phyloP scores from a whole-genome alignment of 2,797 vertebrate species.

The Syndactyla subalaris region DNA sequence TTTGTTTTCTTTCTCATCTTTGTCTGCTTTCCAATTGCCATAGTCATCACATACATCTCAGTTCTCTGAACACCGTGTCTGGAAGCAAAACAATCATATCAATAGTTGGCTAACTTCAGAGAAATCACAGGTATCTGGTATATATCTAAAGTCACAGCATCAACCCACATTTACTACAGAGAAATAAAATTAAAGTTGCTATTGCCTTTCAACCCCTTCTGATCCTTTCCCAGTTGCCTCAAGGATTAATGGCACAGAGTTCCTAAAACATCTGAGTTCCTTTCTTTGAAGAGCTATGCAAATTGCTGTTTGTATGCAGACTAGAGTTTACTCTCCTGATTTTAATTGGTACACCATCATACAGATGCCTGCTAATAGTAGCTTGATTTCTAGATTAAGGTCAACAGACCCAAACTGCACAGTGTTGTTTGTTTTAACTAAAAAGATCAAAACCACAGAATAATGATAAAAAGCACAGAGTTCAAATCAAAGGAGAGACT shows the following conservation, averaged over 20 bases:
- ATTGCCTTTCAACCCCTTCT: background rate
- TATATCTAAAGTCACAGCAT: background rate
- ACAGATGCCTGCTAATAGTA: conserved; percentile 47
- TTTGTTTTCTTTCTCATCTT: background rate
- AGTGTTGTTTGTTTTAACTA: conserved; percentile 71
- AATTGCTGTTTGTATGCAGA: conserved; percentile 72
- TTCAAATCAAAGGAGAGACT: conserved; percentile 42
- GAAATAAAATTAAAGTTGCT: conserved; percentile 15
- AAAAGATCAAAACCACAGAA: conserved; percentile 59
- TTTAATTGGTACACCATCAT: conserved; percentile 75
- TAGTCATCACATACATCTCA: background rate
- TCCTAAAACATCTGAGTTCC: conserved; percentile 49
- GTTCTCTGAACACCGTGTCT: background rate
- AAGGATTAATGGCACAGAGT: conserved; percentile 48
- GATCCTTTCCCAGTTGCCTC: conserved; percentile 14
- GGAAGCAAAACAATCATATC: background rate
- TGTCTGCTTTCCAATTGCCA: background rate
- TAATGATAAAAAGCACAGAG: conserved; percentile 63
- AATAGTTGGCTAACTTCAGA: background rate
- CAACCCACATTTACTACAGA: background rate
- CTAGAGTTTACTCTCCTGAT: conserved; percentile 72
- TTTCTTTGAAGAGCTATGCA: conserved; percentile 62
- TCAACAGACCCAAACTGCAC: conserved; percentile 63
- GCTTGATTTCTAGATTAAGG: conserved; percentile 74
- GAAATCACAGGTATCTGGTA: background rate